A percentile compares a stretch with the other conserved stretches of the same genome.
Evolutionary conservation across 2,113 vertebrate species (phyloP).

Genomic region (Dipodomys ordii): DNA sequence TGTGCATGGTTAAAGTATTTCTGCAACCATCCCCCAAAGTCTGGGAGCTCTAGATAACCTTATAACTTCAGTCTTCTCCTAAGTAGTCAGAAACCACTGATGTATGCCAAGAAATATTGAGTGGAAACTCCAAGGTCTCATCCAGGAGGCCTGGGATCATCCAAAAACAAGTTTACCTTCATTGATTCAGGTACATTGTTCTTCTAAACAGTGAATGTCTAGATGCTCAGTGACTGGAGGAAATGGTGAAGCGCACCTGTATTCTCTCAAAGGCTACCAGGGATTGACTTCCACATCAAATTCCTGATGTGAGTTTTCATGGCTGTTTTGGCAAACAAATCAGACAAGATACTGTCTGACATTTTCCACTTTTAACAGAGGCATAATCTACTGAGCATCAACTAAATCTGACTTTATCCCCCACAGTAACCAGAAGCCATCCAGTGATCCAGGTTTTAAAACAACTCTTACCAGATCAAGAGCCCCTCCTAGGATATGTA

Average conservation of each 20-base stretch:
- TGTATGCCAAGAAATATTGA: neutral
- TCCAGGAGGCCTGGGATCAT: neutral
- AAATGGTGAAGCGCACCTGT: no score
- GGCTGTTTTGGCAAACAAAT: neutral
- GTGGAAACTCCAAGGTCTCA: neutral
- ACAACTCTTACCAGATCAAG: neutral
- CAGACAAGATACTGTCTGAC: neutral
- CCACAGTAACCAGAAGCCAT: neutral
- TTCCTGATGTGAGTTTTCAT: no score
- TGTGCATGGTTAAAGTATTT: neutral
- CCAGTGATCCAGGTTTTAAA: no score
- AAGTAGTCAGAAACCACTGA: neutral
- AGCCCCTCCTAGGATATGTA: neutral
- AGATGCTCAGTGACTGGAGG: neutral
- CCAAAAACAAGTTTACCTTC: neutral
- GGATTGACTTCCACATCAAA: neutral
- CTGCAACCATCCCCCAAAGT: neutral
- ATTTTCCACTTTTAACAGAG: neutral
- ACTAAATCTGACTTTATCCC: neutral
- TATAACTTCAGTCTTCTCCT: neutral
- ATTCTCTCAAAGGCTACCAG: neutral
- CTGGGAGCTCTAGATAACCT: neutral
- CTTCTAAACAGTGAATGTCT: no score
- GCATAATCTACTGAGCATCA: neutral
- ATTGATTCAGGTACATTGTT: neutral